Conservation (phyloP, 2,113 vertebrate genomes). For the Seriola dumerili region DNA sequence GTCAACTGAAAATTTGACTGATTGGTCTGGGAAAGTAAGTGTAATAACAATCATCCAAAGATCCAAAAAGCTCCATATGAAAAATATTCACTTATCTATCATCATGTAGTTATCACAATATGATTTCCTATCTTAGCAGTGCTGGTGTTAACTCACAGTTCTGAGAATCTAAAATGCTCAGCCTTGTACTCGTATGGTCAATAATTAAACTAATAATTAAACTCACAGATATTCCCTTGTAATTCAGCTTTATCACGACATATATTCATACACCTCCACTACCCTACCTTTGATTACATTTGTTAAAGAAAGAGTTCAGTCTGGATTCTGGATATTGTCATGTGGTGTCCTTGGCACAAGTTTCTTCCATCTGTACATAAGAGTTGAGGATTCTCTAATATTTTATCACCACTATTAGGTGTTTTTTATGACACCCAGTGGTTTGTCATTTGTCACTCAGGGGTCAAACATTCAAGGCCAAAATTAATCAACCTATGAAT, state of each 20-base stretch:
- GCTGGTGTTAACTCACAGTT: neutral
- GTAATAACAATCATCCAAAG: neutral
- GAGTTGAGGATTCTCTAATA: constrained; percentile 53
- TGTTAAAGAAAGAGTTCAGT: constrained; percentile 25
- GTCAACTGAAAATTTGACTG: neutral
- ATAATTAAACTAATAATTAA: neutral
- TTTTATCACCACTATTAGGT: constrained; percentile 67
- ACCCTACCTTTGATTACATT: constrained; percentile 14
- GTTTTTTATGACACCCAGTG: constrained; percentile 58
- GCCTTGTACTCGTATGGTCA: neutral
- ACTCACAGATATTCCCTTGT: constrained; percentile 10
- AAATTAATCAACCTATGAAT: constrained; percentile 67
- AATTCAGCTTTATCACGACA: neutral
- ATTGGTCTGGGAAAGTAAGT: neutral
- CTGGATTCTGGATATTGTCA: constrained; percentile 31
- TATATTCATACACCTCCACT: constrained; percentile 9
- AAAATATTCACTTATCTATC: neutral
- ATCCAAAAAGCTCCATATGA: neutral
- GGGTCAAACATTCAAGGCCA: constrained; percentile 62
- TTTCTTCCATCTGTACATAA: constrained; percentile 31
- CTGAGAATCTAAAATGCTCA: neutral
- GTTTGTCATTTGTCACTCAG: constrained; percentile 59
- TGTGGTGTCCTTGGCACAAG: constrained; percentile 47
- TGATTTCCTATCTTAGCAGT: neutral
- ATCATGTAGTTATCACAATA: neutral